Evolutionary conservation across 2,797 vertebrate species (phyloP).

Genomic region (Melanotaenia nigrans): DNA sequence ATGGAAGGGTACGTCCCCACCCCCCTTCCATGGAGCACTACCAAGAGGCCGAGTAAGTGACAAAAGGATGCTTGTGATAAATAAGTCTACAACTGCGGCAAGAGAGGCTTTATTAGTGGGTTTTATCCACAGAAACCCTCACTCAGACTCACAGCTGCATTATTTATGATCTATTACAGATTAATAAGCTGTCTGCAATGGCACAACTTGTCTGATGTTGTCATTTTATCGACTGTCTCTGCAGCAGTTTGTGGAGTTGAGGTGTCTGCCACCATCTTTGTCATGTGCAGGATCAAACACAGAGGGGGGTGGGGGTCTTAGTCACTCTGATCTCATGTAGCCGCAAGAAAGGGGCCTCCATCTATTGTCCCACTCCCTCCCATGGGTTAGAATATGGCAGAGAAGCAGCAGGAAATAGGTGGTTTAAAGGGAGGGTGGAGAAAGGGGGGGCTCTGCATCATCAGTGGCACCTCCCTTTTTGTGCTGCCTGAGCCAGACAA

Average conservation of each 20-base stretch:
- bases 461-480: slow-evolving; percentile 60
- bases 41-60: slow-evolving; percentile 90
- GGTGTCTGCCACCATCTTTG: slow-evolving; percentile 57
- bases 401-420: slow-evolving; percentile 5
- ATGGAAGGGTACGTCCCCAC: slow-evolving; percentile 90
- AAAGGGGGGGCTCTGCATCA: slow-evolving; percentile 44
- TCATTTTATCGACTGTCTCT: slow-evolving; percentile 37
- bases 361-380: slow-evolving; percentile 38
- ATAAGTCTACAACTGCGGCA: not conserved
- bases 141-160: slow-evolving; percentile 27
- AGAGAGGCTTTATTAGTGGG: not conserved
- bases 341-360: slow-evolving; percentile 1
- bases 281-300: slow-evolving; percentile 36
- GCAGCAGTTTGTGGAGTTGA: slow-evolving; percentile 12
- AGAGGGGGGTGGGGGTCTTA: slow-evolving; percentile 42
- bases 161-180: slow-evolving; percentile 51
- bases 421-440: slow-evolving; percentile 22
- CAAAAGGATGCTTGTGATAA: not conserved
- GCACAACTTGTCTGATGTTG: slow-evolving; percentile 41
- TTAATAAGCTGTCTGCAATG: slow-evolving; percentile 48
- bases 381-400: not conserved
- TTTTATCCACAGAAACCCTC: slow-evolving; percentile 1
- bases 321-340: not conserved
- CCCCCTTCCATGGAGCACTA: slow-evolving; percentile 90
- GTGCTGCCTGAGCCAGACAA: slow-evolving; percentile 42